Percentiles rank a stretch among this genome's conserved stretches.
phyloP scores from a whole-genome alignment of 2,888 invertebrate species.

The Tenthredo amoena region DNA sequence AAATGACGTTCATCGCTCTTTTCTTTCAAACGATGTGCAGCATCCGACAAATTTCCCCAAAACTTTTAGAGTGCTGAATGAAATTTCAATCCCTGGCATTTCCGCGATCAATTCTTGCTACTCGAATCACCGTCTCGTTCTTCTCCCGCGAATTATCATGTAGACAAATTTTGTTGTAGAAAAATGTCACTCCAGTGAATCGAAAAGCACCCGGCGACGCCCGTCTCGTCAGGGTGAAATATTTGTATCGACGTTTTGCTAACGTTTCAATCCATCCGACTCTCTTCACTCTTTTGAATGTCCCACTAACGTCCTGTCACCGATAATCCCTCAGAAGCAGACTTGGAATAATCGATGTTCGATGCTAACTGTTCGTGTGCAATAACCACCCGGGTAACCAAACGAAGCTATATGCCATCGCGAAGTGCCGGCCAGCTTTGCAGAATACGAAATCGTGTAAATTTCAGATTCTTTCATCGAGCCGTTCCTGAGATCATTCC shows the following conservation, averaged over 20 bases:
- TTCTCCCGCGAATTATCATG: background rate
- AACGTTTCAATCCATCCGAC: background rate
- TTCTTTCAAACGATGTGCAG: background rate
- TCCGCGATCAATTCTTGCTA: background rate
- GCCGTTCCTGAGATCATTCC: too few species aligned
- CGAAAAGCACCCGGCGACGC: background rate
- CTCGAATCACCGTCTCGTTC: background rate
- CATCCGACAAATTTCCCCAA: background rate
- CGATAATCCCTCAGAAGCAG: slow-evolving; percentile 25
- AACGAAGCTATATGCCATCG: too few species aligned
- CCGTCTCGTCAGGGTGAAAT: background rate
- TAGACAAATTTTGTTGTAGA: background rate
- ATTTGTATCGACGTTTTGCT: slow-evolving; percentile 4
- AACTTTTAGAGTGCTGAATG: background rate
- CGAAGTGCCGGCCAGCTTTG: too few species aligned
- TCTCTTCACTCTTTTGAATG: slow-evolving; percentile 11
- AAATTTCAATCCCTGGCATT: background rate
- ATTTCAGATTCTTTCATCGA: too few species aligned
- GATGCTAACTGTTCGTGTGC: background rate
- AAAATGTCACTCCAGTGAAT: background rate
- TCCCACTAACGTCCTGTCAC: background rate
- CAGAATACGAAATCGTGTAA: too few species aligned
- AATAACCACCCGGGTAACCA: background rate
- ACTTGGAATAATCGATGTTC: slow-evolving; percentile 15
- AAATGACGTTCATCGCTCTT: background rate